Conservation (phyloP, 2,888 invertebrate genomes). For the Brachynemurus nebulosus region DNA sequence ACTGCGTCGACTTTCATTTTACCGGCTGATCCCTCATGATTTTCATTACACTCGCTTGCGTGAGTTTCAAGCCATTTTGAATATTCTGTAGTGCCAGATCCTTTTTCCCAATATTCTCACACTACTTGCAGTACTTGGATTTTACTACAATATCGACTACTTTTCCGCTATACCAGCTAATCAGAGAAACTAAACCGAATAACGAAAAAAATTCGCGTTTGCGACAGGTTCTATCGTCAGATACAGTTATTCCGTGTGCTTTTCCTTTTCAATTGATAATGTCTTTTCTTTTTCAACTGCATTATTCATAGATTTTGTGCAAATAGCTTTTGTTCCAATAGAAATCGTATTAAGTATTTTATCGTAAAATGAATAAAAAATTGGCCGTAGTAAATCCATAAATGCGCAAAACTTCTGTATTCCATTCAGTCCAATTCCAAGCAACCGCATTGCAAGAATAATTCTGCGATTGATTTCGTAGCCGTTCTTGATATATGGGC, state of each 20-base stretch:
- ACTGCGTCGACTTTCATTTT: constrained; percentile 3
- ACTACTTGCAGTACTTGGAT: constrained; percentile 14
- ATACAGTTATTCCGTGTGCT: too few species aligned
- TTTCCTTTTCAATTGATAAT: too few species aligned
- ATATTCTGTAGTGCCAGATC: constrained; percentile 13
- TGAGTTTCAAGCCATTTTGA: constrained; percentile 15
- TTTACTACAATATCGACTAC: constrained; percentile 12
- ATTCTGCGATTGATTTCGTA: constrained; percentile 7
- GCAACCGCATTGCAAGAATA: constrained; percentile 14
- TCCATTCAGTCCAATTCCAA: constrained; percentile 14
- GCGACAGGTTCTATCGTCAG: constrained; percentile 3
- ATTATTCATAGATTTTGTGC: not conserved
- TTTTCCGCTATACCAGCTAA: constrained; percentile 2
- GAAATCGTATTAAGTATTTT: constrained; percentile 10
- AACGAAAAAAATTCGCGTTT: not conserved
- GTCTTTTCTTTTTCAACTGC: not conserved
- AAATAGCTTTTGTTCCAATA: constrained; percentile 4
- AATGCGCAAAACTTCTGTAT: constrained; percentile 13
- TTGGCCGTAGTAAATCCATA: constrained; percentile 15
- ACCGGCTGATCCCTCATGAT: constrained; percentile 1
- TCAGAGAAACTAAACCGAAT: not conserved
- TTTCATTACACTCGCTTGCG: constrained; percentile 13
- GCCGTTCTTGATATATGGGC: not conserved
- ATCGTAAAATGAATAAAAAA: constrained; percentile 8
- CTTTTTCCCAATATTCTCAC: constrained; percentile 14